A percentile compares a stretch with the other conserved stretches of the same genome.
These are phyloP conservation scores for Drosophila barbarae DNA, from an alignment of 2,888 invertebrate genomes.

Conservation along the genomic window DNA sequence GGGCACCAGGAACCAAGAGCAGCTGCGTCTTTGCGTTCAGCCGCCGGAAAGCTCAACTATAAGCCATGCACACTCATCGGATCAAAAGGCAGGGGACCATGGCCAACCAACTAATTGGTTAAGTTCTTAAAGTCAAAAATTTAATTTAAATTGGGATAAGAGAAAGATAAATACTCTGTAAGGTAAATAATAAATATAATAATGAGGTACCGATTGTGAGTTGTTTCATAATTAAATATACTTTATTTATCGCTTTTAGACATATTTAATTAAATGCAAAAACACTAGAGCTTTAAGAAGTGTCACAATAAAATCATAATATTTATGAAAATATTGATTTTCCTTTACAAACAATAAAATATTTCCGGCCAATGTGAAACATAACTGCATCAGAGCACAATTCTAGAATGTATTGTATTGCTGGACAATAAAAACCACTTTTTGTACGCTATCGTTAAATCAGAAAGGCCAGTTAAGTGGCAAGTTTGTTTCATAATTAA, in stretches of 20 bases:
- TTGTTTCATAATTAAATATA: not conserved
- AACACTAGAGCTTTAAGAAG: not conserved
- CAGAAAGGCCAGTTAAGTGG: conserved; percentile 19
- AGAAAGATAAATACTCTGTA: not conserved
- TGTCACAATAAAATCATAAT: not conserved
- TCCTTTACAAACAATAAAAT: not conserved
- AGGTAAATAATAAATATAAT: not conserved
- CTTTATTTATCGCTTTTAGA: too few relatives aligned
- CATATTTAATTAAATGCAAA: not conserved
- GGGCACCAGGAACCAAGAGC: not conserved
- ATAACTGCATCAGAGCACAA: not conserved
- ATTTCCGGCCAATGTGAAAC: not conserved
- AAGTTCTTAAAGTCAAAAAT: not conserved
- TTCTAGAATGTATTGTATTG: not conserved
- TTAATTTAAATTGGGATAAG: not conserved
- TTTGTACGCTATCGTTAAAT: conserved; percentile 13
- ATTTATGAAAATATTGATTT: not conserved
- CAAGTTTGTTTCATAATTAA: conserved; percentile 12
- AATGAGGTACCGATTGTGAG: not conserved
- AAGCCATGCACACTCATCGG: conserved; percentile 12
- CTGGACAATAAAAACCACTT: conserved; percentile 5
- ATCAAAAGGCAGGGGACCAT: not conserved
- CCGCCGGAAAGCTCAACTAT: conserved; percentile 12
- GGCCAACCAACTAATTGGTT: conserved; percentile 10
- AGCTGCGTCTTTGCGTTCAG: conserved; percentile 8